Conservation (phyloP, 2,113 vertebrate genomes). For the Nothocercus julius region DNA sequence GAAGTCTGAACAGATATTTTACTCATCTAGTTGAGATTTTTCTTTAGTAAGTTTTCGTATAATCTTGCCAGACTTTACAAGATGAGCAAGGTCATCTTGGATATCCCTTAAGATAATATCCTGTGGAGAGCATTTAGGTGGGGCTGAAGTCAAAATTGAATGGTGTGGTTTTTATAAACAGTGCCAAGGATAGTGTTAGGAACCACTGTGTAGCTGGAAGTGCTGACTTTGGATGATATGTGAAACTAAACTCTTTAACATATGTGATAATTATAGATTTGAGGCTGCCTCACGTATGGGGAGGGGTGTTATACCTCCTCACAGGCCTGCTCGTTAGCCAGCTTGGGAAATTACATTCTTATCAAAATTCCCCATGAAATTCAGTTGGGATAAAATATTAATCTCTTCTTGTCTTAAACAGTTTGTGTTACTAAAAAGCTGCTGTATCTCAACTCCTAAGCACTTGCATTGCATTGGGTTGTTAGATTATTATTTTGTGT, state of each 20-base stretch:
- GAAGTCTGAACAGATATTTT: not conserved
- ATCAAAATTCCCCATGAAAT: slow-evolving; percentile 51
- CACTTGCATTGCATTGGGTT: not conserved
- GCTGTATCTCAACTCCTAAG: not conserved
- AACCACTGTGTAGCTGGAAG: not conserved
- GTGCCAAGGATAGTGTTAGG: not conserved
- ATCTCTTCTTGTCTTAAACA: slow-evolving; percentile 33
- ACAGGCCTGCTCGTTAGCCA: not conserved
- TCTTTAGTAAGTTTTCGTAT: not conserved
- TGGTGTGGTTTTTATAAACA: not conserved
- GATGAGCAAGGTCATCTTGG: not conserved
- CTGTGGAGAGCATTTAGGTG: not conserved
- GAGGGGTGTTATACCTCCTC: slow-evolving; percentile 12
- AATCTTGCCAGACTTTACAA: slow-evolving; percentile 1
- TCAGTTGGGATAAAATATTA: slow-evolving; percentile 48
- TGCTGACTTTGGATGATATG: not conserved
- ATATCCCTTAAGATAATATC: not conserved
- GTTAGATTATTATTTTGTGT: not conserved
- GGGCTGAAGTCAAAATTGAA: not conserved
- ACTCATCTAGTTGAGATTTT: not conserved
- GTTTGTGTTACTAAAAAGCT: not conserved
- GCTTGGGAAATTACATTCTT: slow-evolving; percentile 55
- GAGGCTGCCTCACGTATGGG: not conserved
- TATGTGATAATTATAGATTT: not conserved
- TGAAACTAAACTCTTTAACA: not conserved